A percentile compares a stretch with the other conserved stretches of the same genome.
These are phyloP conservation scores for Corbicula japonica DNA, from an alignment of 2,888 invertebrate species.

Conservation along the genomic window DNA sequence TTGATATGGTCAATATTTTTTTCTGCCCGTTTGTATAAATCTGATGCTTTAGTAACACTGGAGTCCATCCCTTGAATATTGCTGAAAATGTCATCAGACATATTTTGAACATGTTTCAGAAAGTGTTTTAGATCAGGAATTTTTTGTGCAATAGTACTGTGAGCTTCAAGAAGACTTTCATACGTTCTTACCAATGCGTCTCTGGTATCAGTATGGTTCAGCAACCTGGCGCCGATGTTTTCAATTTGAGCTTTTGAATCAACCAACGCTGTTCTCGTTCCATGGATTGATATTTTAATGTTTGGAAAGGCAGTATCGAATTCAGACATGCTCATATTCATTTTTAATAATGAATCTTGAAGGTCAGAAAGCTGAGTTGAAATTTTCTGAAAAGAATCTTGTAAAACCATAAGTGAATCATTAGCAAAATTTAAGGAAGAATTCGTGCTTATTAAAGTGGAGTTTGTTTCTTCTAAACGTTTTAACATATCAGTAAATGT, in stretches of 20 bases:
- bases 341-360: conserved; percentile 23
- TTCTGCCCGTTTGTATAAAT: conserved; percentile 11
- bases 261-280: conserved; percentile 18
- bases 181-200: conserved; percentile 17
- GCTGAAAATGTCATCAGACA: conserved; percentile 3
- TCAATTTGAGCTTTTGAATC: conserved; percentile 18
- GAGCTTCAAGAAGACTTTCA: not conserved
- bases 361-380: conserved; percentile 19
- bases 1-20: conserved; percentile 42
- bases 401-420: conserved; percentile 27
- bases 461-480: conserved; percentile 35
- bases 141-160: not conserved
- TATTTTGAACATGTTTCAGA: conserved; percentile 2
- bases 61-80: conserved; percentile 5
- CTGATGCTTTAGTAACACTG: not conserved
- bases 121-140: not conserved
- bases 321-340: conserved; percentile 33
- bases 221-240: not conserved
- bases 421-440: conserved; percentile 36
- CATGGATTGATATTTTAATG: conserved; percentile 27
- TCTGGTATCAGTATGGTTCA: not conserved
- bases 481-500: conserved; percentile 13
- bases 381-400: conserved; percentile 23
- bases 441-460: conserved; percentile 34
- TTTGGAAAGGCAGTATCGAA: conserved; percentile 56